Evolutionary conservation across 2,113 vertebrate genomes (phyloP).

Genomic region (Chaenogobius annularis): DNA sequence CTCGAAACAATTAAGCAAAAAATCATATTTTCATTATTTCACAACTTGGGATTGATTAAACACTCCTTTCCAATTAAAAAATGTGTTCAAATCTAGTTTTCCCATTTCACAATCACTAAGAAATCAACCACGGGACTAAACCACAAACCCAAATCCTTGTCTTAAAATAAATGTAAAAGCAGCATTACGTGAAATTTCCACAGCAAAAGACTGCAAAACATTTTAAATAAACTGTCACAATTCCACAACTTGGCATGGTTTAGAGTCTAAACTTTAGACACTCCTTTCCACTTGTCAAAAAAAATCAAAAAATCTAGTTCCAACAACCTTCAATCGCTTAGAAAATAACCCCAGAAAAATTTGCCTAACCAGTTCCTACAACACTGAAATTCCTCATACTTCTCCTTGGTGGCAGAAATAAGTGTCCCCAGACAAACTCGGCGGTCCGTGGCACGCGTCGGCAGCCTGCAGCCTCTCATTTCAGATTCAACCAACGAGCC

Average conservation of each 20-base stretch:
- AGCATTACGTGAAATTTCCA: not conserved
- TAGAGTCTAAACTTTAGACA: not conserved
- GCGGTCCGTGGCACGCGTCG: not conserved
- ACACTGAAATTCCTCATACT: not conserved
- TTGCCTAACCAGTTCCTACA: not conserved
- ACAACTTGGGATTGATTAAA: not conserved
- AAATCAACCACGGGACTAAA: not conserved
- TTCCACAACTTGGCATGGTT: not conserved
- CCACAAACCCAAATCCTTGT: not conserved
- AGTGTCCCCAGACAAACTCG: not conserved
- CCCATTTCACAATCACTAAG: not conserved
- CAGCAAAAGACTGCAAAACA: no score
- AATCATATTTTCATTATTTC: not conserved
- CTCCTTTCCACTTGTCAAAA: no score
- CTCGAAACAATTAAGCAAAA: no score
- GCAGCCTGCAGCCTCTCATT: not conserved
- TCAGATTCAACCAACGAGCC: not conserved
- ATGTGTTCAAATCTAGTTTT: no score
- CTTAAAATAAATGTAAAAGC: not conserved
- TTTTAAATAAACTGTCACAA: no score
- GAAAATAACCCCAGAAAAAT: not conserved
- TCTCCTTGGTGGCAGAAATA: not conserved
- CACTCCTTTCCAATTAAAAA: not conserved
- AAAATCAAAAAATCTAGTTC: no score
- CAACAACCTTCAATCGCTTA: not conserved